Base-by-base conservation (phyloP, 2,797 vertebrate genomes). In the Hybognathus amarus region DNA sequence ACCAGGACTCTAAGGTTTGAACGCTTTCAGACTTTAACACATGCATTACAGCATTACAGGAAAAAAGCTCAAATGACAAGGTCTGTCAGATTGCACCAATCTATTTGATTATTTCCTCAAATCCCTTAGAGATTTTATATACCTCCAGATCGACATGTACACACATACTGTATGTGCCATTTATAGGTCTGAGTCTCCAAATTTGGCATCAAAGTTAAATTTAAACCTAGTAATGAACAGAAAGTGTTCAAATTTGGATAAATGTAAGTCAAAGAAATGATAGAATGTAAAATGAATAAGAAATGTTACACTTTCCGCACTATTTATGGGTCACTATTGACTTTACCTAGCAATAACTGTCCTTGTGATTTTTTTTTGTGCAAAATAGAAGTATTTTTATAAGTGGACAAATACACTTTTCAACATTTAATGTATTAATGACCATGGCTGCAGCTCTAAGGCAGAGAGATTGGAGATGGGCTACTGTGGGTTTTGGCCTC, bases 61-160 rank as follows among this genome's bases (percentile, higher is more conserved):
- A 12, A 47, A 64, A 33, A 22, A 59, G 47, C 36, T 50, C 40
- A 71, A 36, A 54, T 71, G 7, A 63, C 1, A 5, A 61, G 27
- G 36, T 33, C 20, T 80, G 36, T 80, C 18, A 33, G 68, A 80
- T 47, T 61, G 5, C 38, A 33, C 42, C 40, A 69, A 69, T 79
- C 30, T 79, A 27, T 80, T 79, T 80, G 64, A 80, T 63, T 47
- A n/a, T 63, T 47, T 52, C 36, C 45, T 54, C 5, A 64, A 73
- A 85, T 33, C 45, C 40, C 47, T 56, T 6, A 59, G 79, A 70
- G 54, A 80, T 47, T 85, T 71, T 9, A 11, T n/a, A 20, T 77
- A 63, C 40, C 20, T 86, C 22, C 69, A 82, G 52, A 77, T 33
- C 9, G 24, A 63, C 56, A 80, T 61, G 80, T 52, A 61, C 80